Evolutionary conservation across 2,113 vertebrate species (phyloP).

Genomic region (Myotis brandtii): DNA sequence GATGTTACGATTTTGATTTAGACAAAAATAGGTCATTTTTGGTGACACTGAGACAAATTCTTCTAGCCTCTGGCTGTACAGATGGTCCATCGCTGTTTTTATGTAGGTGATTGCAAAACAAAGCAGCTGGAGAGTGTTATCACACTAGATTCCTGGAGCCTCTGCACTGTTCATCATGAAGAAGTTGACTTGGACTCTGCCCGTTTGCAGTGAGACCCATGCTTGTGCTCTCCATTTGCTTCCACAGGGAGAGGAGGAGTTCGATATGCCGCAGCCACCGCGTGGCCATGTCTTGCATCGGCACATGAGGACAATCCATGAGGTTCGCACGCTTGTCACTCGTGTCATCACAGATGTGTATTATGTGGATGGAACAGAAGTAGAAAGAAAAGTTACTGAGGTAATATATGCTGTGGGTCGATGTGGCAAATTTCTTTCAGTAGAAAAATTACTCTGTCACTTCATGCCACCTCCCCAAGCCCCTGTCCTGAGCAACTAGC

Average conservation of each 20-base stretch:
- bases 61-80: neutral
- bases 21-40: slow-evolving; percentile 11
- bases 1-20: neutral
- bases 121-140: neutral
- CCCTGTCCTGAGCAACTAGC: neutral
- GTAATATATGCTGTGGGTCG: slow-evolving; percentile 81
- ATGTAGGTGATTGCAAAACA: slow-evolving; percentile 2
- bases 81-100: neutral
- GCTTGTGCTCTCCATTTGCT: slow-evolving; percentile 35
- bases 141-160: neutral
- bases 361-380: slow-evolving; percentile 94
- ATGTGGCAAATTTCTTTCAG: neutral
- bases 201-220: neutral
- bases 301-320: slow-evolving; percentile 94
- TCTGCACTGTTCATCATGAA: neutral
- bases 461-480: neutral
- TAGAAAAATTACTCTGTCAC: neutral
- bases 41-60: neutral
- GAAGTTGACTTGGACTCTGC: neutral
- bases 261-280: slow-evolving; percentile 86
- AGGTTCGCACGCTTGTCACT: slow-evolving; percentile 95
- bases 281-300: slow-evolving; percentile 87
- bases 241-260: slow-evolving; percentile 87
- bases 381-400: slow-evolving; percentile 95
- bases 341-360: slow-evolving; percentile 96